Conservation (phyloP, 37 sponge, comb jelly and placozoan genomes). For the Diacarnus erythraeanus region DNA sequence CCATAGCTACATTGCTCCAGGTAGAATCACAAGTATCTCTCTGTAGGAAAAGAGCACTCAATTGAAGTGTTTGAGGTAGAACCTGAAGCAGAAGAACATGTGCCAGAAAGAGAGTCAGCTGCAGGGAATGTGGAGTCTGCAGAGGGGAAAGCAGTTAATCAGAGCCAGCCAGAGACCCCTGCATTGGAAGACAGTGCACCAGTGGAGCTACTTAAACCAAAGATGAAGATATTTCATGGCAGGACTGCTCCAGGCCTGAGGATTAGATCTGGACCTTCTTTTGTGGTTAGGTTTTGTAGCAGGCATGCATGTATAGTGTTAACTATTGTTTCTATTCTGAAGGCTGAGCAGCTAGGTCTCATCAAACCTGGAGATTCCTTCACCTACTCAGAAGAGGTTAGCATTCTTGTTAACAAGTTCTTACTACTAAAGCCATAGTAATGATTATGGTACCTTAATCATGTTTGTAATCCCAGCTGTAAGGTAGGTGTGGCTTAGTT, state of each 20-base stretch:
- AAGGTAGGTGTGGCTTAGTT: too few species aligned
- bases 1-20: not conserved
- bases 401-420: too few species aligned
- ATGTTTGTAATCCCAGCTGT: too few species aligned
- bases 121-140: slow-evolving; percentile 9
- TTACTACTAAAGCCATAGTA: too few species aligned
- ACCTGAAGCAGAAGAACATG: slow-evolving; percentile 3
- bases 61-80: slow-evolving; percentile 20
- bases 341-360: slow-evolving; percentile 58
- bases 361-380: slow-evolving; percentile 66
- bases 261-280: slow-evolving; percentile 59
- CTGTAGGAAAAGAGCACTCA: slow-evolving; percentile 22
- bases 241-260: slow-evolving; percentile 46
- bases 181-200: not conserved
- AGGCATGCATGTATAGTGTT: not conserved
- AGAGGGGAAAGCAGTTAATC: slow-evolving; percentile 2
- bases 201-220: slow-evolving; percentile 18
- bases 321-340: not conserved
- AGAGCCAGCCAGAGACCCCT: not conserved
- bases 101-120: slow-evolving; percentile 16
- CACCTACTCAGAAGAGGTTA: slow-evolving; percentile 70
- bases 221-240: slow-evolving; percentile 54
- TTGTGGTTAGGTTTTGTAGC: slow-evolving; percentile 18
- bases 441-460: too few species aligned
- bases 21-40: not conserved